Evolutionary conservation across 1,140 invertebrate genomes (phyloP), one percentile per base, ranked within the genome.

Genomic region (Drosophila sp.): DNA sequence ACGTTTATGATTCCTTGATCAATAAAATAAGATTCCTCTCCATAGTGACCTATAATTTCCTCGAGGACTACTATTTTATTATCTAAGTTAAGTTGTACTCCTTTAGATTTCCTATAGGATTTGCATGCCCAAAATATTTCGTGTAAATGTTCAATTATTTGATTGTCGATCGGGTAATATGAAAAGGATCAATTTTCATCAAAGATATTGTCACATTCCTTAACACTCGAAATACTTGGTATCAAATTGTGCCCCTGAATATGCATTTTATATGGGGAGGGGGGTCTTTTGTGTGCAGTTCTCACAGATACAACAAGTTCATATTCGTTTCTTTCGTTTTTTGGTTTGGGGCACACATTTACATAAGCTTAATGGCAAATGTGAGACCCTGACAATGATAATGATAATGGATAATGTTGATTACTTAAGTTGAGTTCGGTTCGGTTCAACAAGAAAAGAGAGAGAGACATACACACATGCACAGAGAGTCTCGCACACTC

Each of bases 331-430:
- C 47, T 65, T 23, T 57, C 11, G 23, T 44, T 10, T 41, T 62
- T 32, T 56, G 41, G 40, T 4, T 2, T 5, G 23, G 6, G 40
- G 40, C 44, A 62, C 54, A 79, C 66, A 85, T 84, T 87, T 82
- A 86, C 83, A 82, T 86, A 86, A 86, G 82, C 82, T 85, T 85
- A 87, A 58, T 33, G 71, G 11, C 56, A 73, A 66, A 33, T 71
- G 69, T 67, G 69, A 67, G 69, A 62, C 65, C 58, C 44, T 50
- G 44, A 58, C 56, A 58, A 58, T 50, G 44, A 50, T 50, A 50
- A 50, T 50, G 44, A 50, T 50, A 50, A 35, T 58, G 30, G 56
- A 35, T 56, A 32, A 70, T 57, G 50, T 57, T 69, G 68, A 63
- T 68, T 68, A 58, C 57, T 25, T 29, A 33, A 54, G 27, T 55